phyloP scores from a whole-genome alignment of 2,888 invertebrate species.

The Drosophila recens region DNA sequence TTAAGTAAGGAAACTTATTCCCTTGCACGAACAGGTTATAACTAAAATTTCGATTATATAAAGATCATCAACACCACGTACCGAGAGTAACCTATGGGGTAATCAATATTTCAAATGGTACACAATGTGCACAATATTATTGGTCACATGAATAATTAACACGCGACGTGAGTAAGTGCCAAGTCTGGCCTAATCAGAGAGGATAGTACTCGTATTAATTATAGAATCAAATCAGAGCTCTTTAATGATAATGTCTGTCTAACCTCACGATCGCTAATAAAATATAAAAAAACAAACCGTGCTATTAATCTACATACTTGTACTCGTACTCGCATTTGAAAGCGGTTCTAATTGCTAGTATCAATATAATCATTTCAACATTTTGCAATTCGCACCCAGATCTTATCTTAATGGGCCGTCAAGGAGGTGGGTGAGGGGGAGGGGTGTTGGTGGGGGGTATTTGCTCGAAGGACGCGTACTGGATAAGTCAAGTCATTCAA shows the following conservation, averaged over 20 bases:
- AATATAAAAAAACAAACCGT: constrained; percentile 6
- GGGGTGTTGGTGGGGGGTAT: neutral
- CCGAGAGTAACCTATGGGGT: constrained; percentile 2
- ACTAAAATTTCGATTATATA: neutral
- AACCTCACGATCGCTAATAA: constrained; percentile 14
- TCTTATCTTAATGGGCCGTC: constrained; percentile 23
- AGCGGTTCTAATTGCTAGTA: constrained; percentile 24
- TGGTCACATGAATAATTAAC: constrained; percentile 28
- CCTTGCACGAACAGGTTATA: constrained; percentile 11
- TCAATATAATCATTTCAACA: constrained; percentile 13
- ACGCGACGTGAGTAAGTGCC: constrained; percentile 38
- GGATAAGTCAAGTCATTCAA: constrained; percentile 50
- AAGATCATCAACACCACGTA: constrained; percentile 10
- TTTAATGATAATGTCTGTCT: constrained; percentile 29
- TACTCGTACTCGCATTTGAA: constrained; percentile 22
- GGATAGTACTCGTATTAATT: constrained; percentile 17
- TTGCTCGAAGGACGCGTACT: constrained; percentile 17
- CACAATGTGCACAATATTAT: neutral
- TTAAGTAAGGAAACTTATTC: neutral
- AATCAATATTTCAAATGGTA: constrained; percentile 11
- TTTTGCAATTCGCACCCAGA: constrained; percentile 19
- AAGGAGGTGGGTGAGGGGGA: constrained; percentile 2
- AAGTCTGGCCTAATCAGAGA: constrained; percentile 19
- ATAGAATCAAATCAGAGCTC: constrained; percentile 20
- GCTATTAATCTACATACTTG: constrained; percentile 36